phyloP scores from a whole-genome alignment of 2,888 invertebrate genomes.

The Eudasyphora cyanicolor region DNA sequence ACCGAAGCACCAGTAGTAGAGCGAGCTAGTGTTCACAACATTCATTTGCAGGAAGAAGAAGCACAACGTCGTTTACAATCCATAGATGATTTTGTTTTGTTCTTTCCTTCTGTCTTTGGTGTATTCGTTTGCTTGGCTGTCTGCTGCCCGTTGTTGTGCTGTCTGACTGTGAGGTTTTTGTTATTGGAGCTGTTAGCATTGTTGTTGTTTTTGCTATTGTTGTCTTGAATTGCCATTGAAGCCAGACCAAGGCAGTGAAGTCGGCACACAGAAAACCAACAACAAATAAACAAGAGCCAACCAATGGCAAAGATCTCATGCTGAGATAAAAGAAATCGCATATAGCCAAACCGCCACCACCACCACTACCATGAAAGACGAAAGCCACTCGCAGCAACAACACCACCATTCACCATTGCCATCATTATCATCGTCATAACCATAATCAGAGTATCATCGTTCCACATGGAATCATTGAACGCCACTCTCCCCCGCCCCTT shows the following conservation, averaged over 20 bases:
- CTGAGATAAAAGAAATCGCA: constrained; percentile 69
- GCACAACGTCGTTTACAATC: not conserved
- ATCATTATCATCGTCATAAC: constrained; percentile 61
- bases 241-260: constrained; percentile 37
- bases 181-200: constrained; percentile 1
- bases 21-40: not conserved
- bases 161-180: constrained; percentile 15
- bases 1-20: constrained; percentile 1
- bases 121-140: constrained; percentile 10
- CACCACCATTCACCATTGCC: constrained; percentile 52
- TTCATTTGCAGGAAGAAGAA: too few species aligned
- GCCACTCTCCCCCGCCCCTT: not conserved
- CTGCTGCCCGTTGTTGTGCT: too few species aligned
- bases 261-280: constrained; percentile 11
- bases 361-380: too few species aligned
- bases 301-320: constrained; percentile 73
- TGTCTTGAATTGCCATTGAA: constrained; percentile 56
- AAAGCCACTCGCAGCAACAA: constrained; percentile 33
- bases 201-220: constrained; percentile 17
- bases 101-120: not conserved
- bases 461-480: constrained; percentile 14
- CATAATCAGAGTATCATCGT: constrained; percentile 57
- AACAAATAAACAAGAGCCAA: constrained; percentile 69
- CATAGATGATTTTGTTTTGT: not conserved
- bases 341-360: constrained; percentile 62